These are phyloP conservation scores for Unio pictorum DNA, from an alignment of 2,888 invertebrate genomes.

Conservation along the genomic window DNA sequence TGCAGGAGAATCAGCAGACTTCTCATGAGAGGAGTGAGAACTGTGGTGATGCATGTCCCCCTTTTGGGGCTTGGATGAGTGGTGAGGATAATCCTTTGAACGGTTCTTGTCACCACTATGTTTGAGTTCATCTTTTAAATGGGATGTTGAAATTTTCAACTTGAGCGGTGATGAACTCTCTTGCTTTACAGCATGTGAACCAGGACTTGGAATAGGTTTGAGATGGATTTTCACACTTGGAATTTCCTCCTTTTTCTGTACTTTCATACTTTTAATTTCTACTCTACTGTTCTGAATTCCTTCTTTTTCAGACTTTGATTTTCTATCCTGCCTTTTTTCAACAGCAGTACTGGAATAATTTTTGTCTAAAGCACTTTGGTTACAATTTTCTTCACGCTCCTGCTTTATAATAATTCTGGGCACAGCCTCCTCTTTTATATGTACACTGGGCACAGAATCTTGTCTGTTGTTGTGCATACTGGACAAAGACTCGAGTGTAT, in stretches of 20 bases:
- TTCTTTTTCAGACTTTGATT: background rate
- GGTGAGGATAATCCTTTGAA: slow-evolving; percentile 1
- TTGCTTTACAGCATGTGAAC: background rate
- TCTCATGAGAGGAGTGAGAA: no score
- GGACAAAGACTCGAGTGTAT: no score
- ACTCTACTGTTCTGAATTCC: background rate
- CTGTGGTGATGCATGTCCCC: no score
- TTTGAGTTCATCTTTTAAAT: slow-evolving; percentile 14
- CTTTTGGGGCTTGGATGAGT: slow-evolving; percentile 6
- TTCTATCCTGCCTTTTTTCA: background rate
- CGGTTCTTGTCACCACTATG: slow-evolving; percentile 13
- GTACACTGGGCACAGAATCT: no score
- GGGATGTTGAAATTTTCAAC: slow-evolving; percentile 45
- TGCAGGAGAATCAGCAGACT: no score
- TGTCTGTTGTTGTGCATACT: no score
- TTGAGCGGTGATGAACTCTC: slow-evolving; percentile 44
- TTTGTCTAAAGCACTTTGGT: background rate
- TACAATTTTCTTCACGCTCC: background rate
- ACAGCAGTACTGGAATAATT: background rate
- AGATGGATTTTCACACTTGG: slow-evolving; percentile 8
- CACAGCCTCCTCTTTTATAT: slow-evolving; percentile 8
- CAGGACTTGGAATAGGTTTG: slow-evolving; percentile 1
- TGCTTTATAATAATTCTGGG: background rate
- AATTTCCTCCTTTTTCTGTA: slow-evolving; percentile 1
- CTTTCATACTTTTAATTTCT: background rate